Evolutionary conservation across 1,140 invertebrate species (phyloP), one percentile per base, ranked within the genome.

Genomic region (Orchesella cincta): DNA sequence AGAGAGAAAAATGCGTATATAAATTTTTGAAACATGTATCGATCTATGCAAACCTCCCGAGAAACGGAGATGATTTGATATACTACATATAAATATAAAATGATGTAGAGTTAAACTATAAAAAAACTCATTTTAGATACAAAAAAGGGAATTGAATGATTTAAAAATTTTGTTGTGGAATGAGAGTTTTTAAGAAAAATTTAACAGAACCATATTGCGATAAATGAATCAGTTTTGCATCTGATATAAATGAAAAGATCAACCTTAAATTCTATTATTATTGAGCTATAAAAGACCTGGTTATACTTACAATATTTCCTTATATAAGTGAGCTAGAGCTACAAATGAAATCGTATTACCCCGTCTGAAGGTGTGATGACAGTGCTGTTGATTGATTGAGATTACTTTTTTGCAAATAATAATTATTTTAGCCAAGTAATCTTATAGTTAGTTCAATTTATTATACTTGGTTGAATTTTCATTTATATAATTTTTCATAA

Each of bases 231-330:
- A 46, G 20, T 46, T 8, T 8, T 46, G 8, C 8, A 46, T n/a
- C n/a, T n/a, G 5, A 46, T 46, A 57, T 14, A 67, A 67, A 67
- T 31, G 23, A 23, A 12, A 67, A 31, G 23, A 67, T 18, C 26
- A 67, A 2, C 8, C 33, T 31, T 31, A 67, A 29, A 29, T 67
- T 67, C 23, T 67, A 57, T 23, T 12, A 57, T 33, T 67, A 18
- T 33, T 2, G 62, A 67, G 62, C 62, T 67, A 67, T 57, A 67
- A 67, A 67, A 67, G 62, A 67, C 62, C 62, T 67, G 62, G 62
- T 67, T 31, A 67, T 31, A 67, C 29, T 14, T n/a, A 62, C 54
- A n/a, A 62, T 5, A 62, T 26, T 12, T 62, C 12, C 8, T 8
- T 62, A 12, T 46, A 46, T 20, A 8, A 46, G 39, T 46, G 20